Evolutionary conservation across 2,888 invertebrate species (phyloP).

Genomic region (Bhutanitis thaidina): DNA sequence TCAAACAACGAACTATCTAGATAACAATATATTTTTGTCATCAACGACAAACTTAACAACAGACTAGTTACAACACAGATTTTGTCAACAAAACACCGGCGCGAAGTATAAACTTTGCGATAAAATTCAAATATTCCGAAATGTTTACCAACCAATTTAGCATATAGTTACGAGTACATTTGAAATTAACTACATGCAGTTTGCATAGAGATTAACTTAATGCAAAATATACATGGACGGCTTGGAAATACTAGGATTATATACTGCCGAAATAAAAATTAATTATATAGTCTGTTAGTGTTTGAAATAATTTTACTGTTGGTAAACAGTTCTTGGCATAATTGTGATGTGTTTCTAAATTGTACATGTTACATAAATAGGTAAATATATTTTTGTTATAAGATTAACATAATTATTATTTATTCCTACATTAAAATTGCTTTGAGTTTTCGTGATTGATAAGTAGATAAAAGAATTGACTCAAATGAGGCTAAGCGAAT

Average conservation of each 20-base stretch:
- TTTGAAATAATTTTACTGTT: slow-evolving; percentile 33
- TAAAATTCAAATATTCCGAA: slow-evolving; percentile 32
- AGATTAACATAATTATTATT: slow-evolving; percentile 52
- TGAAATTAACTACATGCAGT: slow-evolving; percentile 29
- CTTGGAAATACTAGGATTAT: slow-evolving; percentile 42
- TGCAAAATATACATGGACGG: slow-evolving; percentile 69
- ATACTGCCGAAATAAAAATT: slow-evolving; percentile 23
- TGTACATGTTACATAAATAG: slow-evolving; percentile 18
- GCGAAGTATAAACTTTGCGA: slow-evolving; percentile 36
- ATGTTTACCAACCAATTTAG: slow-evolving; percentile 52
- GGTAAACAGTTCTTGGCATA: slow-evolving; percentile 42
- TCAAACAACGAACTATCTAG: slow-evolving; percentile 61
- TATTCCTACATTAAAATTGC: slow-evolving; percentile 56
- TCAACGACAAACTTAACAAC: slow-evolving; percentile 80
- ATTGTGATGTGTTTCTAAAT: slow-evolving; percentile 25
- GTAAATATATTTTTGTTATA: slow-evolving; percentile 32
- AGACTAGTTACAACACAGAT: slow-evolving; percentile 72
- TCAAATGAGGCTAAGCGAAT: slow-evolving; percentile 41
- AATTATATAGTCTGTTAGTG: slow-evolving; percentile 15
- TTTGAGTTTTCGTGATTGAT: slow-evolving; percentile 53
- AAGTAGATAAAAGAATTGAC: slow-evolving; percentile 63
- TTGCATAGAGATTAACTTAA: slow-evolving; percentile 40
- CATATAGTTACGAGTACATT: slow-evolving; percentile 34
- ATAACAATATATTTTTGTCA: slow-evolving; percentile 80
- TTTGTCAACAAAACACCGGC: slow-evolving; percentile 64